Percentiles rank a stretch among this genome's conserved stretches.
Conservation (phyloP, 1,140 invertebrate species). For the Lordiphosa stackelbergi region DNA sequence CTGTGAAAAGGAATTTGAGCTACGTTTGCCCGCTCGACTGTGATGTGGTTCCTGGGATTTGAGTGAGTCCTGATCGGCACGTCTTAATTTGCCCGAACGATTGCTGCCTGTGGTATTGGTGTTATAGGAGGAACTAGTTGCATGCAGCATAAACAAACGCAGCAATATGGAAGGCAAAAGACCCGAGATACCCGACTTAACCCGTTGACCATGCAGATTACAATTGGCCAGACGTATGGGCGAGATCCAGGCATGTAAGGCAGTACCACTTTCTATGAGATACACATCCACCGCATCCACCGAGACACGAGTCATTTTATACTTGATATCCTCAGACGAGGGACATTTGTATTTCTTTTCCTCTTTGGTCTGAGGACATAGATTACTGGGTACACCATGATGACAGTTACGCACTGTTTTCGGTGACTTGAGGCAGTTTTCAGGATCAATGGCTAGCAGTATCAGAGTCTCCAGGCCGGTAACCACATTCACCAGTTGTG, state of each 20-base stretch:
- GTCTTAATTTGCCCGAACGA: slow-evolving; percentile 65
- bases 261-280: slow-evolving; percentile 92
- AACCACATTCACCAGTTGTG: slow-evolving; percentile 90
- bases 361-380: slow-evolving; percentile 86
- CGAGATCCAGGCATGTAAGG: slow-evolving; percentile 90
- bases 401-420: slow-evolving; percentile 89
- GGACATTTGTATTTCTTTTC: slow-evolving; percentile 88
- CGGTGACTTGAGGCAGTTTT: slow-evolving; percentile 91
- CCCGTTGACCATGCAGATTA: slow-evolving; percentile 94
- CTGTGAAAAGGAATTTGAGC: slow-evolving; percentile 70
- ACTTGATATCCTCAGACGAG: slow-evolving; percentile 94
- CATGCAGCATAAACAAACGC: slow-evolving; percentile 83
- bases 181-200: slow-evolving; percentile 92
- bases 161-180: slow-evolving; percentile 88
- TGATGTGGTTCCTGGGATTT: slow-evolving; percentile 61
- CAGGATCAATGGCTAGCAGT: slow-evolving; percentile 89
- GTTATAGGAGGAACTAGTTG: slow-evolving; percentile 75
- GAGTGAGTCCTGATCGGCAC: slow-evolving; percentile 64
- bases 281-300: slow-evolving; percentile 95
- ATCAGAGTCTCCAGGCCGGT: slow-evolving; percentile 93
- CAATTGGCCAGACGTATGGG: slow-evolving; percentile 93
- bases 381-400: slow-evolving; percentile 87
- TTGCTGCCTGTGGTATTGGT: slow-evolving; percentile 80
- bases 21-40: slow-evolving; percentile 54
- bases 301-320: slow-evolving; percentile 93